Base-by-base conservation (phyloP, 2,797 vertebrate species). In the Microctenopoma stevenorrisi region DNA sequence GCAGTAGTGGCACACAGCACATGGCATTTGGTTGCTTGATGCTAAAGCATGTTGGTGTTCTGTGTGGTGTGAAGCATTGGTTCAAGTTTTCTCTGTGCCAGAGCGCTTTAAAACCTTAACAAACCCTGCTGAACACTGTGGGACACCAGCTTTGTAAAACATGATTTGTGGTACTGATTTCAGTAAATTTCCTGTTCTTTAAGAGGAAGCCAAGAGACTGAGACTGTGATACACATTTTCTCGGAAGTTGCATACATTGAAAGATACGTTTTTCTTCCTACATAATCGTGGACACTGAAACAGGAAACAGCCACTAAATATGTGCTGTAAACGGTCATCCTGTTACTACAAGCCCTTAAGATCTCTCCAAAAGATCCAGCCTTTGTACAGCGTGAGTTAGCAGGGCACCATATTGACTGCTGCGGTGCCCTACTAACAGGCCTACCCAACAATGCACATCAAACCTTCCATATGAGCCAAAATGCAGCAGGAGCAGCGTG, bases 141-240 rank as follows among this genome's bases (percentile, higher is more conserved):
- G 8, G 33, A 35, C 7, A 35, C 1, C 18, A 54, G 14, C 4
- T 44, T 9, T 1, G 35, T 30, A n/a, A 78, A 46, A 63, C 50
- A 14, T 26, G 48, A 69, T 58, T 50, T 69, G 63, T 33, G 30
- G 49, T 51, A n/a, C 66, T 53, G 0, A 40, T 57, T 58, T 77
- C 11, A 67, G 0, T 46, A 15, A 66, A 37, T 26, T 43, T 67
- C 66, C n/a, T 15, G 33, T 65, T 33, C 67, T 52, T 62, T 26
- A 73, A 76, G 73, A 72, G 74, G 83, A 89, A 90, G 70, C 28
- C 35, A 53, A 53, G 28, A 63, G 53, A 64, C 42, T 18, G 35
- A 60, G 37, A 64, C 22, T 70, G 74, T 77, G 49, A 67, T 52
- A 54, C 15, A 13, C 5, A 4, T 54, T 73, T 72, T 60, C 55